A percentile compares a stretch with the other conserved stretches of the same genome.
Conservation (phyloP, 1,140 invertebrate genomes). For the Trichogramma pretiosum region DNA sequence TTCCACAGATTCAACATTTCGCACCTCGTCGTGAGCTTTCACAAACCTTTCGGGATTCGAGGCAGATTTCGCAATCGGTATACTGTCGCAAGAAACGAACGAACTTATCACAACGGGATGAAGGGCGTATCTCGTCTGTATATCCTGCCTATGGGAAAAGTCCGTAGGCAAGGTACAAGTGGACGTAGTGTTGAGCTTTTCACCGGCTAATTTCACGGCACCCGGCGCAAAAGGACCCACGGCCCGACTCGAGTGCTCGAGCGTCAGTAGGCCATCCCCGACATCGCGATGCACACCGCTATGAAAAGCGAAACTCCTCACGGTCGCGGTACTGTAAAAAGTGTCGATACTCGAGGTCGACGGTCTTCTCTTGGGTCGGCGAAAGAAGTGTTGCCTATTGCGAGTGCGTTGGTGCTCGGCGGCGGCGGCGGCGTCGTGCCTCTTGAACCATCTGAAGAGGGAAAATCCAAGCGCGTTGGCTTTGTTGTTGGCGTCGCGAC, state of each 20-base stretch:
- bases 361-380: conserved; percentile 1
- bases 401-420: background rate
- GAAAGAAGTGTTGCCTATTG: background rate
- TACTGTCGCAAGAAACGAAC: conserved; percentile 48
- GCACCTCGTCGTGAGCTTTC: no score
- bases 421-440: background rate
- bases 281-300: conserved; percentile 20
- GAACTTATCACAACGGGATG: conserved; percentile 33
- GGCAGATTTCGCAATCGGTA: no score
- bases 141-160: conserved; percentile 23
- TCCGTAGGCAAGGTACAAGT: conserved; percentile 29
- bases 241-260: conserved; percentile 29
- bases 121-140: conserved; percentile 33
- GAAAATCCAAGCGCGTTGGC: conserved; percentile 3
- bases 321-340: conserved; percentile 58
- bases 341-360: conserved; percentile 48
- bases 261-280: conserved; percentile 25
- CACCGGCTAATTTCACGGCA: conserved; percentile 31
- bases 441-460: conserved; percentile 8
- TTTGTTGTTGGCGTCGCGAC: background rate
- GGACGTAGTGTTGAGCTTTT: conserved; percentile 11
- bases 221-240: conserved; percentile 52
- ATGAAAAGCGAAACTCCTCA: conserved; percentile 62
- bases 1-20: no score
- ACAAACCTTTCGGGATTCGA: background rate